A percentile compares a stretch with the other conserved stretches of the same genome.
Conservation (phyloP, 2,797 vertebrate species). For the Enteromius trimaculatus region DNA sequence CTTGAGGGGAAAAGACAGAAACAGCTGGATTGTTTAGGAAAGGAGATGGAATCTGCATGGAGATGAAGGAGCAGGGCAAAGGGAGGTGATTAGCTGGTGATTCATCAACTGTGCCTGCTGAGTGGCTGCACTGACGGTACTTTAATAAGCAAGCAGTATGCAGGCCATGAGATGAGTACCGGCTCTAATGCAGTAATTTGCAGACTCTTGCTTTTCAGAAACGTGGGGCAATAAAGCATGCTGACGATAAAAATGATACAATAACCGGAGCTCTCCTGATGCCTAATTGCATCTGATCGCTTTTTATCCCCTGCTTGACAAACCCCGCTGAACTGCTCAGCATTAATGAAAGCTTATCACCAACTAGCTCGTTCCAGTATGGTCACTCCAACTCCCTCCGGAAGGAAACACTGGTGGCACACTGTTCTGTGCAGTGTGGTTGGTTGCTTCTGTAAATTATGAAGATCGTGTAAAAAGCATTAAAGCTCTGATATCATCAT, state of each 20-base stretch:
- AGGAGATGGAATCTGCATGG: slow-evolving; percentile 35
- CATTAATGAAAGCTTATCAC: slow-evolving; percentile 56
- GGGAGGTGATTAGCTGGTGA: slow-evolving; percentile 60
- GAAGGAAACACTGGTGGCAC: background rate
- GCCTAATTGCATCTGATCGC: slow-evolving; percentile 62
- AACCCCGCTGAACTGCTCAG: slow-evolving; percentile 54
- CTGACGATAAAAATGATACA: slow-evolving; percentile 62
- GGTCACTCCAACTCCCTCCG: slow-evolving; percentile 28
- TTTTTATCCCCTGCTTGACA: slow-evolving; percentile 55
- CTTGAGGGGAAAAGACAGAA: slow-evolving; percentile 26
- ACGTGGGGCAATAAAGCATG: slow-evolving; percentile 60
- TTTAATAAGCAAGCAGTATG: slow-evolving; percentile 64
- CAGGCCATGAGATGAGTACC: slow-evolving; percentile 53
- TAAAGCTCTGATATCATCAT: slow-evolving; percentile 52
- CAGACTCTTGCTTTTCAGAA: slow-evolving; percentile 57
- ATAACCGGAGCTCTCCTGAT: slow-evolving; percentile 61
- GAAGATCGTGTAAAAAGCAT: slow-evolving; percentile 29
- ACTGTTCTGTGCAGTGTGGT: slow-evolving; percentile 30
- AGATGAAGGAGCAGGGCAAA: slow-evolving; percentile 34
- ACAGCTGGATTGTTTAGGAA: slow-evolving; percentile 31
- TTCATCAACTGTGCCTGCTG: slow-evolving; percentile 57
- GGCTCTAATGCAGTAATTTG: slow-evolving; percentile 63
- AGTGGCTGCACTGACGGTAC: slow-evolving; percentile 58
- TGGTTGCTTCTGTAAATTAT: slow-evolving; percentile 47
- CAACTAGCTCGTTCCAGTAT: background rate